Base-by-base conservation (phyloP, 2,113 vertebrate genomes). In the Amphiprion ocellaris region DNA sequence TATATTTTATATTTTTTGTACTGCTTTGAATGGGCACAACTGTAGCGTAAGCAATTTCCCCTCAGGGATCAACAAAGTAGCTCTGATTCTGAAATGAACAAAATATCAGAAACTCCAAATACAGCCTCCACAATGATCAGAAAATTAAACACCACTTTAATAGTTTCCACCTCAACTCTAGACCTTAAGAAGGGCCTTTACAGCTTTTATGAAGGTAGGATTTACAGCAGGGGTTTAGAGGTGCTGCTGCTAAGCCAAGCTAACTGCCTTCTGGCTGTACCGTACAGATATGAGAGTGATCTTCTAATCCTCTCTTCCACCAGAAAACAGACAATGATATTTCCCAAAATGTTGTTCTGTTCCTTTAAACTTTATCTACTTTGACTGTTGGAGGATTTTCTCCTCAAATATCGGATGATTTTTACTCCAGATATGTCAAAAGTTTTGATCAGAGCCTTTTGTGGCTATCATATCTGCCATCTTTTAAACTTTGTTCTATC, bases 351-450 rank as follows among this genome's bases (percentile, higher is more conserved):
- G 33, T 64, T 12, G 15, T 28, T 52, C n/a, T 28, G 0, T 37
- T 76, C 11, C 49, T 67, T 60, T 69, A 24, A 55, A 23, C 37
- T 44, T 9, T 11, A 44, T n/a, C n/a, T 10, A 14, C 59, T 63
- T 61, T 28, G 61, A 39, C 54, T 60, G 26, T 26, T 30, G 55
- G 37, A 39, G 17, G 15, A 49, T 56, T 63, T 70, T n/a, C 12
- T n/a, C 1, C 14, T 55, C 5, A 21, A 71, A 66, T 46, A 37
- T 55, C 5, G 23, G 23, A 52, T 46, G 4, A 9, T 33, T 69
- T 71, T 60, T 64, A 53, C 58, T 74, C n/a, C 58, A 69, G 39
- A 79, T 76, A 65, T 73, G 39, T 73, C 68, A 84, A 47, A 47
- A 53, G 24, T 60, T 65, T 52, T 4, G 4, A 69, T 65, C 19